Conservation (phyloP, 1,140 invertebrate genomes). For the Trichonephila clavata region DNA sequence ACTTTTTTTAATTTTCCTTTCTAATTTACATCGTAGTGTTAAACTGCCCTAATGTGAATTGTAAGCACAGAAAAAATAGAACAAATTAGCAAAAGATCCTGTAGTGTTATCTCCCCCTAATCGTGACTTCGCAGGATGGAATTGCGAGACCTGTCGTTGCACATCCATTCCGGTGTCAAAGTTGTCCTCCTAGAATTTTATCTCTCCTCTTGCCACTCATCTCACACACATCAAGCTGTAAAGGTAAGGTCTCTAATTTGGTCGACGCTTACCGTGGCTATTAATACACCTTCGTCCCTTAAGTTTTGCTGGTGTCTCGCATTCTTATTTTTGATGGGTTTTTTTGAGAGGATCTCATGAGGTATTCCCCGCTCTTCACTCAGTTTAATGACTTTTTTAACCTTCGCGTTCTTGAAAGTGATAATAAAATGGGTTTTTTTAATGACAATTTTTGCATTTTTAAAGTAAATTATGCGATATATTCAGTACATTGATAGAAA, state of each 20-base stretch:
- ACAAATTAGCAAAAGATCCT: background rate
- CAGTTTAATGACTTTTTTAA: no score
- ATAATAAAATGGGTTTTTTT: no score
- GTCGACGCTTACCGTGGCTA: background rate
- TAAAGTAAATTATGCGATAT: no score
- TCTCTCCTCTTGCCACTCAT: background rate
- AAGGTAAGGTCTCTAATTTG: background rate
- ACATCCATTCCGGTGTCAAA: background rate
- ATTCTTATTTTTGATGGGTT: background rate
- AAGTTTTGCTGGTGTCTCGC: background rate
- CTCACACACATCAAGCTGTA: background rate
- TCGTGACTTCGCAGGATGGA: background rate
- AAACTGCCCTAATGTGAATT: background rate
- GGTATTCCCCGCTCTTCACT: no score
- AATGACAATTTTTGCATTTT: no score
- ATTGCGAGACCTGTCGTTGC: background rate
- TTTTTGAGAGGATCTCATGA: background rate
- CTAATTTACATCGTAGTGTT: background rate
- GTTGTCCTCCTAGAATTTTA: conserved; percentile 1
- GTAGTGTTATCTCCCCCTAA: background rate
- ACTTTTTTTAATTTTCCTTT: no score
- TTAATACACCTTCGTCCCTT: conserved; percentile 2
- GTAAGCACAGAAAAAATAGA: conserved; percentile 2
- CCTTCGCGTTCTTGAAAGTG: no score
- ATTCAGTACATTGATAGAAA: no score